Base-by-base conservation (phyloP, 2,888 invertebrate genomes). In the Acrocyrtus sp. region DNA sequence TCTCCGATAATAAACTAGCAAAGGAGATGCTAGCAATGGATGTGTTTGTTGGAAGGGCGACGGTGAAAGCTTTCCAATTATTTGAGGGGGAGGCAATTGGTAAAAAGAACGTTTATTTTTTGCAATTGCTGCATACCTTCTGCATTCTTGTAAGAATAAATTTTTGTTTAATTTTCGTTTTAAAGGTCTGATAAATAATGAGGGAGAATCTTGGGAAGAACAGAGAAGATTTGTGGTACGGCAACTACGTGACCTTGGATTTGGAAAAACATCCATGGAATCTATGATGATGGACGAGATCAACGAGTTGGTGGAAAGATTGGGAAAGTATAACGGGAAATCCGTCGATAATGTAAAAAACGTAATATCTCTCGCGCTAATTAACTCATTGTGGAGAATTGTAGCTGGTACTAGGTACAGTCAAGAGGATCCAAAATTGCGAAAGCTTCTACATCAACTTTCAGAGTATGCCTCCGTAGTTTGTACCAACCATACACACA, bases 241-340 rank as follows among this genome's bases (percentile, higher is more conserved):
- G 29, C 70, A 75, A 27, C 41, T 75, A 0, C 17, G 75, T 3
- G 75, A 75, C 41, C 67, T 75, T 43, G 74, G 74, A 3, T 74
- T 74, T 66, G 74, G 62, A 8, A 68, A 69, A 29, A 58, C n/a
- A 2, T 54, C 74, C 12, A 67, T 74, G 69, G 75, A 75, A 21
- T 61, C 66, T 0, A 12, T 47, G 0, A 75, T 75, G 2, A 56
- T 58, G 47, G 70, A 75, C 8, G 75, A 75, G 43, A 53, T 66
- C 0, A 34, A 62, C 10, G 75, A 72, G 8, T 17, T 72, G 0
- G 4, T 39, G 1, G 41, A 67, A 15, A 54, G 70, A 24, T 22
- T 75, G 12, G 10, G 2, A 1, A 27, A 29, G 2, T 17, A 34
- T 6, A 61, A 72, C 0, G 75, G 53, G 2, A 6, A 58, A 24